Evolutionary conservation across 2,888 invertebrate genomes (phyloP), one percentile per base, ranked within the genome.

Genomic region (Hololepta plana): DNA sequence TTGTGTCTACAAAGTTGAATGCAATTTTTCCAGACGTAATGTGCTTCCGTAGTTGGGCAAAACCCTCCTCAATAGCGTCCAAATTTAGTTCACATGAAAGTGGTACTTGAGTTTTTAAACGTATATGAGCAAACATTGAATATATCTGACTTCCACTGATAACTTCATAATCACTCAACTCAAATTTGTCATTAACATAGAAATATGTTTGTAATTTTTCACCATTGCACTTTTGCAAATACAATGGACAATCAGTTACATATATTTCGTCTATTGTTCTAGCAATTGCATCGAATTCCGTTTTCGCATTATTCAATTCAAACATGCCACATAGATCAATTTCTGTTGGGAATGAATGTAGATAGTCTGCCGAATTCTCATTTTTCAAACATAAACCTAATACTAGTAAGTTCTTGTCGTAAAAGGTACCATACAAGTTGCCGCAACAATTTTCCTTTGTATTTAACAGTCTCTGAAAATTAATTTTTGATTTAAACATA

Each of bases 191-290:
- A 52, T 79, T 76, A 19, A 73, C 65, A 35, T 73, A 60, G 45
- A 75, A 69, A 36, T 69, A 70, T 7, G 75, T 64, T 42, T 66
- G 62, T 39, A 79, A 51, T 8, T 64, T 62, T 11, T 57, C 52
- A n/a, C 62, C 53, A 35, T 62, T 64, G 15, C 11, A 29, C 30
- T n/a, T 31, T 57, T 58, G 38, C 63, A 60, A 60, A 59, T 20
- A 81, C 53, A 26, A 77, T 3, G 80, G 80, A 54, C 79, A 80
- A 44, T 81, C 80, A 26, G 80, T 80, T 40, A 80, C 73, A 46
- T 79, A 74, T 30, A 81, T 71, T 52, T 75, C 70, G 63, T 64
- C 36, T 23, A 50, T 35, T 3, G 30, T 51, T 67, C 64, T 20
- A 67, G 47, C 38, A 64, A 62, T 47, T 70, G 68, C 44, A n/a